These are phyloP conservation scores for Eciton burchellii DNA, from an alignment of 1,140 invertebrate genomes.

Conservation along the genomic window DNA sequence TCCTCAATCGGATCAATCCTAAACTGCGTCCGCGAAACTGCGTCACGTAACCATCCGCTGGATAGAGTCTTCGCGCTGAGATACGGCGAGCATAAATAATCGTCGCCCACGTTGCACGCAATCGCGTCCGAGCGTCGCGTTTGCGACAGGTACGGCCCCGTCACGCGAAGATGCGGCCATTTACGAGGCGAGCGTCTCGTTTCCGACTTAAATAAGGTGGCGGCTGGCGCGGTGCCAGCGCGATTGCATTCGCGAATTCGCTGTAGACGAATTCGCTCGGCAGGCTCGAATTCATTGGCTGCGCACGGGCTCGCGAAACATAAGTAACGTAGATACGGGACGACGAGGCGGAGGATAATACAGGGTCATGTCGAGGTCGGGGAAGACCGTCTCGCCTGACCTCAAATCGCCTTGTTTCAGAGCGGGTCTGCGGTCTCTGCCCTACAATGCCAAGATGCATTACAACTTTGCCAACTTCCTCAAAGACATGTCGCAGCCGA, in stretches of 20 bases:
- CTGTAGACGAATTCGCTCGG: neutral
- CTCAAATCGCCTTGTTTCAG: slow-evolving; percentile 86
- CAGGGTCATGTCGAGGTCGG: slow-evolving; percentile 40
- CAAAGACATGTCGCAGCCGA: slow-evolving; percentile 90
- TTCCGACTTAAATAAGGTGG: slow-evolving; percentile 70
- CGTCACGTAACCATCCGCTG: too few relatives aligned
- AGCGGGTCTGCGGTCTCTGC: slow-evolving; percentile 91
- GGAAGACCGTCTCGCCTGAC: slow-evolving; percentile 56
- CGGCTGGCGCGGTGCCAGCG: slow-evolving; percentile 70
- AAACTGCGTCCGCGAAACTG: neutral
- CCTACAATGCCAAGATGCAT: slow-evolving; percentile 96
- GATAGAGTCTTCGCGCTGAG: slow-evolving; percentile 13
- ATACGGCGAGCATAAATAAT: slow-evolving; percentile 20
- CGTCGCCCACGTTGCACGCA: slow-evolving; percentile 1
- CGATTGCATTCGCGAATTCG: slow-evolving; percentile 22
- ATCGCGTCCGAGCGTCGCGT: neutral
- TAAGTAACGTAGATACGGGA: slow-evolving; percentile 65
- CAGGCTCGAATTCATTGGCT: slow-evolving; percentile 44
- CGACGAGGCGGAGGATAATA: slow-evolving; percentile 37
- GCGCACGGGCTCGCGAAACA: slow-evolving; percentile 38
- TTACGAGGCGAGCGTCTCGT: slow-evolving; percentile 45
- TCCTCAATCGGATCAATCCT: neutral
- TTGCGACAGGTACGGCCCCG: slow-evolving; percentile 38
- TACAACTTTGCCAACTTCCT: slow-evolving; percentile 96
- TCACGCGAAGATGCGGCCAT: slow-evolving; percentile 56